Evolutionary conservation across 2,797 vertebrate genomes (phyloP), one percentile per base, ranked within the genome.

Genomic region (Pangasius mekongensis): DNA sequence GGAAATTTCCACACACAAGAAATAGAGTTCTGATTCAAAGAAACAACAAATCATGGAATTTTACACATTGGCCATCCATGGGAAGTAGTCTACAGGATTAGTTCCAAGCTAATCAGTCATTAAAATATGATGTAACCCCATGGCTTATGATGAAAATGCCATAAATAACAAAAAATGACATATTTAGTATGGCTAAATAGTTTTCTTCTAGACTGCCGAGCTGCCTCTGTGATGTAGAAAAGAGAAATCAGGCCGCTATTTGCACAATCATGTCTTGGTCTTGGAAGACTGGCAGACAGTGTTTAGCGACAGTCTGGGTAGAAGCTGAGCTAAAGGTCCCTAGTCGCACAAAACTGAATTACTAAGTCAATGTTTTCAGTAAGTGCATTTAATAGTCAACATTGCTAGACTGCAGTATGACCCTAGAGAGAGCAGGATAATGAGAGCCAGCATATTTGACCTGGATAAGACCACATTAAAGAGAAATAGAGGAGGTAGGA

Each of bases 291-390:
- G 84, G 87, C 83, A 92, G 88, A 92, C 90, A 92, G 87, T 92
- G 92, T 91, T 91, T 92, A 89, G 90, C 90, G 88, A 92, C 91
- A 85, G 92, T 91, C 91, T 92, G 92, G 89, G 56, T 52, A 77
- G 88, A 90, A 86, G 83, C 86, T 86, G 89, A 81, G 86, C 88
- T 87, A 80, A 85, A 89, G 86, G 87, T 71, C 64, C 54, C 66
- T 56, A 86, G 67, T 54, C 89, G 73, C 74, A 90, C 84, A 83
- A 84, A 91, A 69, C 85, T 73, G 60, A 84, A 74, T 86, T 83
- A 89, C 89, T 88, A 87, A 90, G 86, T 90, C 88, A 90, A 87
- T 71, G 86, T 90, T 89, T 91, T 90, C 91, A 88, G 88, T 78
- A 83, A 84, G 67, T 85, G 64, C 81, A 90, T 91, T 91, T 89